phyloP scores from a whole-genome alignment of 2,888 invertebrate species.

The Phorcus lineatus region DNA sequence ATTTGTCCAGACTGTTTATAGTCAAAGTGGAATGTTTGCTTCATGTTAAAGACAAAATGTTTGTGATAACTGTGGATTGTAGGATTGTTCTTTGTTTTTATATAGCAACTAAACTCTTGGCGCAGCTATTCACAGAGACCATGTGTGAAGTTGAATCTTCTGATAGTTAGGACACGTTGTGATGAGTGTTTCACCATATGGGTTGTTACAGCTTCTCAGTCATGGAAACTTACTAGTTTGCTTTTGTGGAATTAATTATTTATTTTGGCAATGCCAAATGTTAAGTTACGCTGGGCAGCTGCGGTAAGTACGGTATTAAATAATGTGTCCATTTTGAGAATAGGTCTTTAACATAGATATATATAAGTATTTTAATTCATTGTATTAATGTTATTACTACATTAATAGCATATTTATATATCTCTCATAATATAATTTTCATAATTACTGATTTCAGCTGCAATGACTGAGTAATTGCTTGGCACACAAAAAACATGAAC shows the following conservation, averaged over 20 bases:
- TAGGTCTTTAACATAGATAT: too few species aligned
- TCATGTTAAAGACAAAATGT: slow-evolving; percentile 6
- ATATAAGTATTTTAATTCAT: too few species aligned
- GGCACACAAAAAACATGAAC: too few species aligned
- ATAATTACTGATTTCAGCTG: too few species aligned
- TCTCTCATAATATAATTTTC: too few species aligned
- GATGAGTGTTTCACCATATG: not conserved
- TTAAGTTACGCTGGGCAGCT: not conserved
- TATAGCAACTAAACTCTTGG: not conserved
- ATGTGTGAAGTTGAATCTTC: not conserved
- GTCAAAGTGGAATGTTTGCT: not conserved
- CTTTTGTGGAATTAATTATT: not conserved
- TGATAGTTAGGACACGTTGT: not conserved
- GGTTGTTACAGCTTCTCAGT: not conserved
- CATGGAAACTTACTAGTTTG: not conserved
- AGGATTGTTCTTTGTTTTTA: not conserved
- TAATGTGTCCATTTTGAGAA: too few species aligned
- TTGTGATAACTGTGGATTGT: slow-evolving; percentile 3
- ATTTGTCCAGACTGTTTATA: not conserved
- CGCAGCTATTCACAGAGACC: not conserved
- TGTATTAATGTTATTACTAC: too few species aligned
- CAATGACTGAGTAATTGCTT: too few species aligned
- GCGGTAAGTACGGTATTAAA: not conserved
- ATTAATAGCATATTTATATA: too few species aligned
- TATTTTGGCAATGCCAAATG: not conserved